Evolutionary conservation across 2,888 invertebrate species (phyloP).

Genomic region (Ennomos erosarius): DNA sequence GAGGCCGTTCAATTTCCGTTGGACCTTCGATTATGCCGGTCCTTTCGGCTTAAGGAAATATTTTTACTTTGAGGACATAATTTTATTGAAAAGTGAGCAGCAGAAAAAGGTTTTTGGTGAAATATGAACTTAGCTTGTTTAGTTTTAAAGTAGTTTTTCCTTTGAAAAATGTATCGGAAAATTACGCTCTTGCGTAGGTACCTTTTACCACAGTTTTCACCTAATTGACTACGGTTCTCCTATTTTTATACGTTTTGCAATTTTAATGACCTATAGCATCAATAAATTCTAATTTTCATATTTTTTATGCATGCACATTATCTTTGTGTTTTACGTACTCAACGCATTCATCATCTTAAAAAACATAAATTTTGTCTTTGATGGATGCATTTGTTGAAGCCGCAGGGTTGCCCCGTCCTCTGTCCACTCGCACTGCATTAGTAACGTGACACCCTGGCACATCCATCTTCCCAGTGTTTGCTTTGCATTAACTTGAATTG

Average conservation of each 20-base stretch:
- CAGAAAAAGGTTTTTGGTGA: neutral
- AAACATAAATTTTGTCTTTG: neutral
- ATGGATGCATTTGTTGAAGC: conserved; percentile 24
- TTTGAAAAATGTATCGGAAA: no score
- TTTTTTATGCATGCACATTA: no score
- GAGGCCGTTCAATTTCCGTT: conserved; percentile 41
- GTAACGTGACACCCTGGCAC: conserved; percentile 17
- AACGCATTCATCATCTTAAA: no score
- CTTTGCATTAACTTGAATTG: conserved; percentile 8
- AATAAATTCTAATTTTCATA: no score
- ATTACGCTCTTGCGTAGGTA: no score
- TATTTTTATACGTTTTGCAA: no score
- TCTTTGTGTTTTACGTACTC: no score
- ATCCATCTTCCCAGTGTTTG: conserved; percentile 23
- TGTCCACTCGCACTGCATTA: conserved; percentile 26
- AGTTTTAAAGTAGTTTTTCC: no score
- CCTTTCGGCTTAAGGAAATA: conserved; percentile 33
- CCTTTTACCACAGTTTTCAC: no score
- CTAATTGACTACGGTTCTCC: no score
- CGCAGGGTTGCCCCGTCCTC: neutral
- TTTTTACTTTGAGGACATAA: conserved; percentile 34
- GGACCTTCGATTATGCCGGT: conserved; percentile 34
- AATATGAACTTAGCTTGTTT: no score
- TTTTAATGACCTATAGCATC: no score
- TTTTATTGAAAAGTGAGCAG: conserved; percentile 27